phyloP scores from a whole-genome alignment of 1,140 invertebrate species.

The Periplaneta americana region DNA sequence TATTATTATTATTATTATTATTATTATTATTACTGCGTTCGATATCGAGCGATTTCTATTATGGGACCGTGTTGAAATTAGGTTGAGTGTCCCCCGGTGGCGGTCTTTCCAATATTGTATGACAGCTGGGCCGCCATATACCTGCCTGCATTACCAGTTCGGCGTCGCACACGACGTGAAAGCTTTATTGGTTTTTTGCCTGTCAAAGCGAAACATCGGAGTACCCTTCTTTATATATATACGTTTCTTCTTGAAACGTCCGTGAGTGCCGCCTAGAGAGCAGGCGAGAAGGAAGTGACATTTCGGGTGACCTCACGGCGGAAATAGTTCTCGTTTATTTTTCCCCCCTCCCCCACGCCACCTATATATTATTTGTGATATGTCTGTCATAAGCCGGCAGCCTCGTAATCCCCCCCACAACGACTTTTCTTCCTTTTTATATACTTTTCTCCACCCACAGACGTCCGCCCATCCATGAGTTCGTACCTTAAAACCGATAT shows the following conservation, averaged over 20 bases:
- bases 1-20: too few relatives aligned
- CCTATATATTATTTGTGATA: not conserved
- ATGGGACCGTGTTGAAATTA: too few relatives aligned
- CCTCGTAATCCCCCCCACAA: not conserved
- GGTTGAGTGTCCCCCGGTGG: too few relatives aligned
- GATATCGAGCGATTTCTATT: too few relatives aligned
- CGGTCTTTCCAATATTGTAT: not conserved
- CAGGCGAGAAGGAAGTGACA: not conserved
- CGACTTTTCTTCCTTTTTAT: not conserved
- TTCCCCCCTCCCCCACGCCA: not conserved
- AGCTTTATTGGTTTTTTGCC: not conserved
- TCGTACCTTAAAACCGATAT: not conserved
- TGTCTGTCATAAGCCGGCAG: not conserved
- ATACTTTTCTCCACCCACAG: not conserved
- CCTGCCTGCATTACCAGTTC: not conserved
- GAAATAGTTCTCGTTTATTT: not conserved
- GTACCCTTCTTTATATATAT: too few relatives aligned
- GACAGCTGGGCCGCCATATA: not conserved
- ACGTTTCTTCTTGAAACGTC: not conserved
- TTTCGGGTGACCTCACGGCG: not conserved
- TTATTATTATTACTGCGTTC: too few relatives aligned
- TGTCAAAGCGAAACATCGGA: not conserved
- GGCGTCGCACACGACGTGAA: not conserved
- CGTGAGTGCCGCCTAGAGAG: not conserved
- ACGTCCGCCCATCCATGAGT: not conserved